These are phyloP conservation scores for Yoshiicerus persimilis DNA, from an alignment of 1,140 invertebrate genomes.

Conservation along the genomic window DNA sequence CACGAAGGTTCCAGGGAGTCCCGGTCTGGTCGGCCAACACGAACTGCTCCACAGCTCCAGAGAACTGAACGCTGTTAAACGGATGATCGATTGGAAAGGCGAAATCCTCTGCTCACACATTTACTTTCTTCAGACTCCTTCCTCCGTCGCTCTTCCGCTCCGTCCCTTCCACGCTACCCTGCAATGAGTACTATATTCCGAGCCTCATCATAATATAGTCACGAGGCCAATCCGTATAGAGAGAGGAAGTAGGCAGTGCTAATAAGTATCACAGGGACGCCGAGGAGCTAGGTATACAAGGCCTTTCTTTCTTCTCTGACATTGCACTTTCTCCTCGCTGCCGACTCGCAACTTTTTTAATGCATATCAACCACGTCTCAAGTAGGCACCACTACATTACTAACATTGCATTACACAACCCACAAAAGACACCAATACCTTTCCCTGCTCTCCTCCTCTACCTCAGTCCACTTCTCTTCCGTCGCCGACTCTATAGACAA, in stretches of 20 bases:
- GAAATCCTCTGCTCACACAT: constrained; percentile 26
- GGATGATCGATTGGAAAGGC: constrained; percentile 25
- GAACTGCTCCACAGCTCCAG: background rate
- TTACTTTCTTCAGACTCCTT: background rate
- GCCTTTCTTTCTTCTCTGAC: background rate
- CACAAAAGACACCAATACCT: no score
- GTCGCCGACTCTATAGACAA: background rate
- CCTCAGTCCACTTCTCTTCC: background rate
- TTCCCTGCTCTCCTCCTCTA: background rate
- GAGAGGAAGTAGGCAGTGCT: background rate
- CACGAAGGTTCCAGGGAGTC: background rate
- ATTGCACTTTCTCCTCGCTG: background rate
- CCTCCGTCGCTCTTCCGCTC: background rate
- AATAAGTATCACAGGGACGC: no score
- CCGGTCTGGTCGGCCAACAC: background rate
- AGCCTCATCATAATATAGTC: constrained; percentile 1
- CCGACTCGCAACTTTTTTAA: background rate
- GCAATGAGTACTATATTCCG: background rate
- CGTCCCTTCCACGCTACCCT: background rate
- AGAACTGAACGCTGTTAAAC: background rate
- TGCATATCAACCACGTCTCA: background rate
- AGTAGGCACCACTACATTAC: background rate
- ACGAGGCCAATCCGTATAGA: background rate
- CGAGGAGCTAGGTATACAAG: no score
- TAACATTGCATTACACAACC: no score